These are phyloP conservation scores for Amphiura filiformis DNA, from an alignment of 35 echinoderm and acorn worm genomes.

Conservation along the genomic window DNA sequence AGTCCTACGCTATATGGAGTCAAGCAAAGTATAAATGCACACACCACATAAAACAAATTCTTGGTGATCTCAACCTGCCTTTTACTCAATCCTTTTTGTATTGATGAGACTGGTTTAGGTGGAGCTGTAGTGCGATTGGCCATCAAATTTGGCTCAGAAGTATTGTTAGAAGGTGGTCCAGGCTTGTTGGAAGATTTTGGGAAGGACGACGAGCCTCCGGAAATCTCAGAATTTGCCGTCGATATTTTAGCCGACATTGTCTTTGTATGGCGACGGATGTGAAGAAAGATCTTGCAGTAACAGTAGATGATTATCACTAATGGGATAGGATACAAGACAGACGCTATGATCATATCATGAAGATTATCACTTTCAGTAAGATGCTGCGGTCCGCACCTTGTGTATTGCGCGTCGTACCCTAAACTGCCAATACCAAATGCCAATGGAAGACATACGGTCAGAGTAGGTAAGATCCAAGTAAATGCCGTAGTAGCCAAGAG, in stretches of 20 bases:
- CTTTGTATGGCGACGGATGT: conserved; percentile 60
- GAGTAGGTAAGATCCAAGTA: conserved; percentile 63
- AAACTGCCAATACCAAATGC: conserved; percentile 70
- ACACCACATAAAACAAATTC: conserved; percentile 75
- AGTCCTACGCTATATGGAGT: conserved; percentile 69
- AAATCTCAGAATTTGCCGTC: not conserved
- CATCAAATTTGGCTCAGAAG: not conserved
- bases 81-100: conserved; percentile 22
- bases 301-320: conserved; percentile 66
- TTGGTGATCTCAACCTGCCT: conserved; percentile 69
- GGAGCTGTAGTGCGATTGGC: not conserved
- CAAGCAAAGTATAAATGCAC: conserved; percentile 58
- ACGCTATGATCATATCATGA: conserved; percentile 64
- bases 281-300: conserved; percentile 61
- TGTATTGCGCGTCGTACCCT: conserved; percentile 79
- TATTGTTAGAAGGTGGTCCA: not conserved
- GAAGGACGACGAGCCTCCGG: conserved; percentile 36
- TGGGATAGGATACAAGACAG: conserved; percentile 71
- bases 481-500: conserved; percentile 48
- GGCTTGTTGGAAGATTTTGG: not conserved
- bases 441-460: conserved; percentile 50
- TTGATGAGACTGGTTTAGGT: conserved; percentile 8
- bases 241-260: conserved; percentile 50
- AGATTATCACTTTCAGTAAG: conserved; percentile 38
- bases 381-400: conserved; percentile 52